phyloP scores from a whole-genome alignment of 1,140 invertebrate species.

The Pogonus chalceus region DNA sequence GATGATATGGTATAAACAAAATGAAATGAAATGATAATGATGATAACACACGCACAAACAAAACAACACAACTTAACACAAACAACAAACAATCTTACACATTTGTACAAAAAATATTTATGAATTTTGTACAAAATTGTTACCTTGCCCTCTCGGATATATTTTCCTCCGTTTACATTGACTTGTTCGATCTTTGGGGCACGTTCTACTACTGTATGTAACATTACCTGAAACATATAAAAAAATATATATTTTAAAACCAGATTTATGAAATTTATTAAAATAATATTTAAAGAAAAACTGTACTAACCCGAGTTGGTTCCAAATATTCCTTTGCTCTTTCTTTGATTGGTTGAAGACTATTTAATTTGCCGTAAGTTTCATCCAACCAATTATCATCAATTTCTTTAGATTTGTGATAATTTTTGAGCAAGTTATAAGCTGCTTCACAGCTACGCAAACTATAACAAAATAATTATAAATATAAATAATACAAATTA shows the following conservation, averaged over 20 bases:
- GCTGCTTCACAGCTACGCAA: conserved; percentile 76
- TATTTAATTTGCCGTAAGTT: conserved; percentile 62
- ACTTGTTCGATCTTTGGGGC: conserved; percentile 90
- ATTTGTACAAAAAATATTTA: neutral
- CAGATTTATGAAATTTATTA: neutral
- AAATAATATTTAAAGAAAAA: too few relatives aligned
- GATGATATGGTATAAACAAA: neutral
- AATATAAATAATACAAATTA: neutral
- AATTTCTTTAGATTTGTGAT: conserved; percentile 72
- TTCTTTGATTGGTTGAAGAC: conserved; percentile 55
- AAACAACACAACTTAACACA: neutral
- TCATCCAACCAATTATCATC: conserved; percentile 83
- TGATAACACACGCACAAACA: neutral
- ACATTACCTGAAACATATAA: conserved; percentile 62
- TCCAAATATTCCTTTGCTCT: conserved; percentile 63
- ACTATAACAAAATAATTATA: conserved; percentile 38
- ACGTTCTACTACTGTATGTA: conserved; percentile 81
- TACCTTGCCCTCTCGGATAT: conserved; percentile 97
- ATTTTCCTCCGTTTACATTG: conserved; percentile 87
- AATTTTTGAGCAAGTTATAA: conserved; percentile 74
- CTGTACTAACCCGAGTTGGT: conserved; percentile 62
- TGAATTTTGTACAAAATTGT: conserved; percentile 30
- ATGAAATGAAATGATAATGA: neutral
- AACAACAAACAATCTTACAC: neutral
- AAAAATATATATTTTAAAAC: neutral